Conservation (phyloP, 2,113 vertebrate genomes). For the Rhinoderma darwinii region DNA sequence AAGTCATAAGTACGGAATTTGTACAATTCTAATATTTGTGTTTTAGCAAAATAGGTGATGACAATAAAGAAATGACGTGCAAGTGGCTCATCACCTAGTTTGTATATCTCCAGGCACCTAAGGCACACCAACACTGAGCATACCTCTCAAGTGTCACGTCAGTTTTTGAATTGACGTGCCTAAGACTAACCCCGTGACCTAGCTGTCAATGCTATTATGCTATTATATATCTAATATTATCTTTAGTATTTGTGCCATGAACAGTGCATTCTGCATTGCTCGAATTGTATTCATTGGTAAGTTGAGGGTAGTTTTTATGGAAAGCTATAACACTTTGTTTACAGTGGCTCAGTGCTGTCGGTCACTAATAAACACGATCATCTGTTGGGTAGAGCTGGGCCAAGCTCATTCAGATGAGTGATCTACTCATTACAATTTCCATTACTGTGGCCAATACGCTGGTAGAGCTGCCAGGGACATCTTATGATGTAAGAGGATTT, state of each 20-base stretch:
- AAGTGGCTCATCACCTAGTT: no score
- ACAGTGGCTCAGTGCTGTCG: neutral
- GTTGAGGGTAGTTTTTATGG: neutral
- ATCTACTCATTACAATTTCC: conserved; percentile 23
- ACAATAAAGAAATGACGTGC: neutral
- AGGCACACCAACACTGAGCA: neutral
- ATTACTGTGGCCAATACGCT: neutral
- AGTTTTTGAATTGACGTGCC: no score
- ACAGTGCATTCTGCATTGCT: neutral
- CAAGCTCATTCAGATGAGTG: neutral
- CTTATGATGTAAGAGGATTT: conserved; percentile 20
- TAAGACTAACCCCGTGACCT: neutral
- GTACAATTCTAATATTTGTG: neutral
- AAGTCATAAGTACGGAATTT: neutral
- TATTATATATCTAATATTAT: neutral
- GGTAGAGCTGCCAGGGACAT: conserved; percentile 15
- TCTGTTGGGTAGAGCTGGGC: neutral
- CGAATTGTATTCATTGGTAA: neutral
- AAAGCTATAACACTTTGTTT: neutral
- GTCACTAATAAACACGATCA: neutral
- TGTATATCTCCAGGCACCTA: neutral
- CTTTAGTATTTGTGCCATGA: neutral
- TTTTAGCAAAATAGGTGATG: neutral
- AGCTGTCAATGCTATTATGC: neutral
- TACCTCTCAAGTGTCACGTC: neutral